Conservation (phyloP, 2,797 vertebrate genomes). For the Pteronotus mesoamericanus region DNA sequence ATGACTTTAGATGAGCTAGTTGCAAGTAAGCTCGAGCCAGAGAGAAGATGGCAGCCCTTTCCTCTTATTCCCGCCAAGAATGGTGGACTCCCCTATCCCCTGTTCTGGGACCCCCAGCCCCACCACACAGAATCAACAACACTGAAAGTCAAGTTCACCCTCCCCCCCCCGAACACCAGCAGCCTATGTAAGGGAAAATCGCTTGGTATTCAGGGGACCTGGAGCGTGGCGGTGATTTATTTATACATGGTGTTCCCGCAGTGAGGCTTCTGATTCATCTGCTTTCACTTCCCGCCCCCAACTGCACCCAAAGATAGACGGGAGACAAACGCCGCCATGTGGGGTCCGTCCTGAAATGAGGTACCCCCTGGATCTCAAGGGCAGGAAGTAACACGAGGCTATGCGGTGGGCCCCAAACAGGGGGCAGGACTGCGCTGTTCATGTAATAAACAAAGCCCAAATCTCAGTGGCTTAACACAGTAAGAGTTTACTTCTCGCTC, state of each 20-base stretch:
- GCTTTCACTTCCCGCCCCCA: not conserved
- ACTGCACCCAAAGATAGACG: not conserved
- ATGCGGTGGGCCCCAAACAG: not conserved
- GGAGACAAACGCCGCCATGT: not conserved
- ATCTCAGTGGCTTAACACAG: not conserved
- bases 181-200: not conserved
- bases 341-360: not conserved
- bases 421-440: not conserved
- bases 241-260: not conserved
- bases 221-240: not conserved
- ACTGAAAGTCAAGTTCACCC: too few species aligned
- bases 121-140: not conserved
- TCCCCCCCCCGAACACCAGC: not conserved
- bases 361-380: not conserved
- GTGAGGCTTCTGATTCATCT: not conserved
- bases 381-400: not conserved
- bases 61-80: not conserved
- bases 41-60: not conserved
- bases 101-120: not conserved
- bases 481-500: not conserved
- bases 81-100: not conserved
- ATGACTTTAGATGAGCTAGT: not conserved
- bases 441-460: not conserved
- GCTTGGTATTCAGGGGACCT: not conserved
- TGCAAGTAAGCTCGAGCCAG: not conserved